Evolutionary conservation across 2,888 invertebrate genomes (phyloP).

Genomic region (Cosmia pyralina): DNA sequence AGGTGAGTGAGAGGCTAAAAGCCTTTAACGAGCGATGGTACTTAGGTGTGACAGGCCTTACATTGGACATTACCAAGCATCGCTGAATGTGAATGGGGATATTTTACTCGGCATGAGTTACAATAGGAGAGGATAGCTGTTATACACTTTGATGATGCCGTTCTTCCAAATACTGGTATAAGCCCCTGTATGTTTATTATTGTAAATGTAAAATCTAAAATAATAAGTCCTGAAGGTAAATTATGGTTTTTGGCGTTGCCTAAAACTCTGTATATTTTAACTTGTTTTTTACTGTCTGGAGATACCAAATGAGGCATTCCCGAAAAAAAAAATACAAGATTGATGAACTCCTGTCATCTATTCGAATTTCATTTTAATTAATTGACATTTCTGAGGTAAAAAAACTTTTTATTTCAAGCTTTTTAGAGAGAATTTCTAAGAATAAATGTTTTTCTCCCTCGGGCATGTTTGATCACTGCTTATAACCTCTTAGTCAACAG

Average conservation of each 20-base stretch:
- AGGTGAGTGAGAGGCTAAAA: slow-evolving; percentile 88
- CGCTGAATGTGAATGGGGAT: not conserved
- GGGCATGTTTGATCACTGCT: not conserved
- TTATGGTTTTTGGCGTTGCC: no score
- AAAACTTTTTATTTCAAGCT: not conserved
- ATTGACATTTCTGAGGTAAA: not conserved
- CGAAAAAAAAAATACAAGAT: not conserved
- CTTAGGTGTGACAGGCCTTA: not conserved
- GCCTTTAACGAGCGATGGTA: not conserved
- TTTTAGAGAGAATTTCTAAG: not conserved
- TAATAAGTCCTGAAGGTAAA: not conserved
- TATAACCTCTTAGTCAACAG: no score
- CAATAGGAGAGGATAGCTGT: not conserved
- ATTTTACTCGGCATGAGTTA: not conserved
- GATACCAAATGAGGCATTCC: not conserved
- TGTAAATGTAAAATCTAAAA: not conserved
- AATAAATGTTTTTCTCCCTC: not conserved
- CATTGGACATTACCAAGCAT: not conserved
- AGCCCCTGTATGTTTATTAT: no score
- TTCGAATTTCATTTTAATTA: slow-evolving; percentile 1
- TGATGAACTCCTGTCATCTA: not conserved
- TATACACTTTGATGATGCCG: not conserved
- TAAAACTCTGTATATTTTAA: not conserved
- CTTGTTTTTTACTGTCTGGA: not conserved
- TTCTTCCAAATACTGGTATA: not conserved